Evolutionary conservation across 2,113 vertebrate species (phyloP), one percentile per base, ranked within the genome.

Genomic region (Hoplias malabaricus): DNA sequence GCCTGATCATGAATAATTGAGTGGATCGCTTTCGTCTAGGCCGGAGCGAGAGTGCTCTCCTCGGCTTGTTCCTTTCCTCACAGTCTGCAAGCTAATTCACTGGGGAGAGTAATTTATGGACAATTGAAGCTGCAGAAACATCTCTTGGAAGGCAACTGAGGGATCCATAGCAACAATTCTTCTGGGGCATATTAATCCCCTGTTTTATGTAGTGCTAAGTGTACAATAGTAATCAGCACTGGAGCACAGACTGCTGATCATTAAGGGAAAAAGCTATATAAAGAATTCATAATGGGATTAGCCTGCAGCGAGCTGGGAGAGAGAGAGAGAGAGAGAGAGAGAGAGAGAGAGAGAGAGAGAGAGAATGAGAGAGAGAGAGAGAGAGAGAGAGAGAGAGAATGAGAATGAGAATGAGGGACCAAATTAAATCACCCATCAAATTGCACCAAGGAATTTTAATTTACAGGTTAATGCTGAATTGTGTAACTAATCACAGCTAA

Each of bases 341-440:
- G 78, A 80, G 82, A 82, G 85, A 61, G 71, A 38, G 54, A 66
- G 62, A 33, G 75, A 70, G 83, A 81, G 79, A 81, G 82, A 46
- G 54, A 53, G 61, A 23, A 14, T 23, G 69, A 69, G 67, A 80
- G 84, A 56, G 85, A 40, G 73, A 84, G 82, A 80, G 59, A 79
- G 85, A 82, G 79, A 27, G 70, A 80, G 83, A 82, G 84, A 46
- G 69, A 40, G 50, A 72, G 40, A 42, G 69, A 69, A 82, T 78
- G 80, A 81, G 83, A 40, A 42, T 46, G 67, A 34, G 62, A 31
- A 42, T 63, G 82, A 92, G 93, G 93, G 93, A 95, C 94, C 94
- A 96, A 98, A 98, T 99, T 98, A 98, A 99, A 98, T 99, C 97
- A 98, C 95, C 96, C 96, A 97, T 98, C 96, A 99, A 98, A 98